phyloP scores from a whole-genome alignment of 2,797 vertebrate species.

The Coilia nasus region DNA sequence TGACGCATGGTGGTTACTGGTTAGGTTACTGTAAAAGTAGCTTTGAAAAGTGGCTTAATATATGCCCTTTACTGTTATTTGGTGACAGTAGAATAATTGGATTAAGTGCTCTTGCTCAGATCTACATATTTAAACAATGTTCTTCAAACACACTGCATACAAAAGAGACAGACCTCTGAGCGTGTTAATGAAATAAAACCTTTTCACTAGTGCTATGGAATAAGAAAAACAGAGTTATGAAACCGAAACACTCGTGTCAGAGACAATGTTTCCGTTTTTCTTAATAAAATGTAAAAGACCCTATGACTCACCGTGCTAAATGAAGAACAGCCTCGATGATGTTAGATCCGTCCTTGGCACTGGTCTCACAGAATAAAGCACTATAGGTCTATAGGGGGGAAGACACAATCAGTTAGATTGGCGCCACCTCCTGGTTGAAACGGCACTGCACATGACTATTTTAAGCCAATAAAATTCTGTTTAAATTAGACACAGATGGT shows the following conservation, averaged over 20 bases:
- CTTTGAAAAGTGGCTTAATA: too few relatives aligned
- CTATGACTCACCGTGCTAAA: constrained; percentile 84
- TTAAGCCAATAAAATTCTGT: background rate
- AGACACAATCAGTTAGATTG: constrained; percentile 28
- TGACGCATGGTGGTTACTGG: too few relatives aligned
- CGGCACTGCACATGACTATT: background rate
- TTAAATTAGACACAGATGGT: background rate
- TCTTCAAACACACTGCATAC: too few relatives aligned
- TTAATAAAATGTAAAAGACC: background rate
- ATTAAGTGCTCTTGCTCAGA: background rate
- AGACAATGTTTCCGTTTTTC: background rate
- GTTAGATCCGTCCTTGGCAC: constrained; percentile 92
- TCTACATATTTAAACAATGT: background rate
- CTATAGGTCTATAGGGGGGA: constrained; percentile 67
- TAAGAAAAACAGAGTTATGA: background rate
- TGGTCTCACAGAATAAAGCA: constrained; percentile 74
- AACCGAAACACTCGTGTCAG: background rate
- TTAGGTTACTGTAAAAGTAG: too few relatives aligned
- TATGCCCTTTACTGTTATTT: too few relatives aligned
- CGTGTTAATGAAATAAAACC: too few relatives aligned
- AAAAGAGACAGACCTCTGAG: too few relatives aligned
- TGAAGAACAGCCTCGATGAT: constrained; percentile 94
- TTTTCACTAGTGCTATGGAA: too few relatives aligned
- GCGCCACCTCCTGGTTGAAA: background rate
- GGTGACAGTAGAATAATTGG: too few relatives aligned